Base-by-base conservation (phyloP, 2,797 vertebrate species). In the Mus caroli region DNA sequence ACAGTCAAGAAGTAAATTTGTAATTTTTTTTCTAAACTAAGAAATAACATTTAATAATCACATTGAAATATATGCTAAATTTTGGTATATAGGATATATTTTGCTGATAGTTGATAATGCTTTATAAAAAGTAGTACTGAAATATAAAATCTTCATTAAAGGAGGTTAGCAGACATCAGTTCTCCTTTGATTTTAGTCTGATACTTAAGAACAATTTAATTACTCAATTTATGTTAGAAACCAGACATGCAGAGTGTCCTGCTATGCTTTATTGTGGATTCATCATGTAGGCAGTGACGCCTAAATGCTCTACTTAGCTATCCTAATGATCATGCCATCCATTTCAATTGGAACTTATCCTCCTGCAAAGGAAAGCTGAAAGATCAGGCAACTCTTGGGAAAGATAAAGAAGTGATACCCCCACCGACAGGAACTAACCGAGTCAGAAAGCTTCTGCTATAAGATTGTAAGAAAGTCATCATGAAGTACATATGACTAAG, bases 161-260 rank as follows among this genome's bases (percentile, higher is more conserved):
- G 76, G 58, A 76, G 37, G 37, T 78, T 75, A 92, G 40, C 31
- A 85, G 92, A 86, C 9, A 26, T 56, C 56, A 62, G 87, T 96
- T 87, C 91, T 84, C 88, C 82, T 96, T 93, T 90, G 56, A 43
- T 79, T 93, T 96, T 75, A 19, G 69, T 83, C 90, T 96, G 83
- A 95, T 31, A 96, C 90, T 71, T 93, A 84, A 96, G 60, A 78
- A 93, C 83, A 92, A 87, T 26, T 88, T 77, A 92, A 76, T 88
- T 73, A 78, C 92, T 87, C 43, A 58, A 64, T 86, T 95, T 75
- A 75, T 75, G 71, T 86, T 95, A 67, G 90, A 96, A 97, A 84
- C 12, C 67, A 93, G n/a, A 94, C 83, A 93, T 76, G 37, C 26
- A 94, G 67, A 84, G 64, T 37, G 84, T 88, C 69, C 85, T 95